phyloP scores from a whole-genome alignment of 2,797 vertebrate species.

The Myotis vivesi region DNA sequence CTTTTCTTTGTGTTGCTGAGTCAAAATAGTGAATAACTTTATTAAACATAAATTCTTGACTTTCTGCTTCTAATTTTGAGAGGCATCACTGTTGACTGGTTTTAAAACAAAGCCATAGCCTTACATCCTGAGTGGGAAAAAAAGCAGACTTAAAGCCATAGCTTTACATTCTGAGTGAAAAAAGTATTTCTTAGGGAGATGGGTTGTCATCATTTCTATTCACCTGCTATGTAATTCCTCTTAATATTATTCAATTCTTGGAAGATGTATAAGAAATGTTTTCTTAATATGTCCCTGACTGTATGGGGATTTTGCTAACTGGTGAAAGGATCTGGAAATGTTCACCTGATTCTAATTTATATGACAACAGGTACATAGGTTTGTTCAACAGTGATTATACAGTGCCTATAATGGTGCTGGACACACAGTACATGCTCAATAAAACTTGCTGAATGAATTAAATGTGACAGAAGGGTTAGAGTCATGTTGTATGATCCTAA shows the following conservation, averaged over 20 bases:
- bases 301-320: background rate
- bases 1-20: background rate
- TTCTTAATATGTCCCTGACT: background rate
- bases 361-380: background rate
- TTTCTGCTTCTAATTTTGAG: slow-evolving; percentile 29
- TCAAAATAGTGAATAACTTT: background rate
- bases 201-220: background rate
- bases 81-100: background rate
- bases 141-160: background rate
- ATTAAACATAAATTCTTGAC: background rate
- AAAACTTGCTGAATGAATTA: background rate
- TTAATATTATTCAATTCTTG: background rate
- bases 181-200: background rate
- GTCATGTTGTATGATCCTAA: background rate
- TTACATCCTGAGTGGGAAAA: background rate
- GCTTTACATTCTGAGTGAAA: background rate
- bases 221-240: background rate
- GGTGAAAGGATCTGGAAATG: background rate
- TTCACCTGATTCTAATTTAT: background rate
- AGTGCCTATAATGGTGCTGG: background rate
- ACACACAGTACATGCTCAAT: background rate
- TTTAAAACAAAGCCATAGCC: background rate
- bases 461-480: background rate
- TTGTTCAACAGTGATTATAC: background rate
- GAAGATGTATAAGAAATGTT: background rate